phyloP scores from a whole-genome alignment of 2,797 vertebrate genomes.

The Chanos chanos region DNA sequence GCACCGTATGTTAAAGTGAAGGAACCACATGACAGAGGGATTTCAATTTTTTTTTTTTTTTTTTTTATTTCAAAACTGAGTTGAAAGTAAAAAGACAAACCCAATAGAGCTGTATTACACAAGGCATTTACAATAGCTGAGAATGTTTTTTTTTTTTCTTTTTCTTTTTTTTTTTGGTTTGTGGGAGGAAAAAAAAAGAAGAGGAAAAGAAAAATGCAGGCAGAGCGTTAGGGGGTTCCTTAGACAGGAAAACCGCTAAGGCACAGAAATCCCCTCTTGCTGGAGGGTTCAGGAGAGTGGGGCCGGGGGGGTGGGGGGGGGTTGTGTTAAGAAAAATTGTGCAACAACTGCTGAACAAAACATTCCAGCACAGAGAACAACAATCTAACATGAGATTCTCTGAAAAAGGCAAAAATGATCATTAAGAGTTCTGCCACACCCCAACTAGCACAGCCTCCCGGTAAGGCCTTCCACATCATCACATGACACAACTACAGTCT shows the following conservation, averaged over 20 bases:
- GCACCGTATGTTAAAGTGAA: not conserved
- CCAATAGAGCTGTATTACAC: slow-evolving; percentile 80
- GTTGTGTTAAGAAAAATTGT: slow-evolving; percentile 81
- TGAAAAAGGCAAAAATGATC: slow-evolving; percentile 76
- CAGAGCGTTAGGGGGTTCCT: slow-evolving; percentile 69
- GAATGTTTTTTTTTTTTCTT: slow-evolving; percentile 64
- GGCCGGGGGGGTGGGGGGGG: slow-evolving; percentile 64
- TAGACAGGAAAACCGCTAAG: slow-evolving; percentile 87
- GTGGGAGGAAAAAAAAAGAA: slow-evolving; percentile 59
- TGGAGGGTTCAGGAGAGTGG: slow-evolving; percentile 51
- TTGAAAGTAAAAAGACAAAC: slow-evolving; percentile 68
- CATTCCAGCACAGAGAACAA: slow-evolving; percentile 88
- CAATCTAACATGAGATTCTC: slow-evolving; percentile 80
- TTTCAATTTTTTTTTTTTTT: slow-evolving; percentile 18
- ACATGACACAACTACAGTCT: slow-evolving; percentile 76
- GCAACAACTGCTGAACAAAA: slow-evolving; percentile 86
- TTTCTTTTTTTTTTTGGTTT: slow-evolving; percentile 61
- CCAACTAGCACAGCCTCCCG: slow-evolving; percentile 31
- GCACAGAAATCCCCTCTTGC: slow-evolving; percentile 84
- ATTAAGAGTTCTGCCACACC: slow-evolving; percentile 50
- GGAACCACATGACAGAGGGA: slow-evolving; percentile 23
- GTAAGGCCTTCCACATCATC: slow-evolving; percentile 49
- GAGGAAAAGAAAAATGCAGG: slow-evolving; percentile 59
- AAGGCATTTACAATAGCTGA: slow-evolving; percentile 90
- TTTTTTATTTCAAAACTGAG: slow-evolving; percentile 48